A percentile compares a stretch with the other conserved stretches of the same genome.
phyloP scores from a whole-genome alignment of 2,113 vertebrate species.

The Bagarius yarrelli region DNA sequence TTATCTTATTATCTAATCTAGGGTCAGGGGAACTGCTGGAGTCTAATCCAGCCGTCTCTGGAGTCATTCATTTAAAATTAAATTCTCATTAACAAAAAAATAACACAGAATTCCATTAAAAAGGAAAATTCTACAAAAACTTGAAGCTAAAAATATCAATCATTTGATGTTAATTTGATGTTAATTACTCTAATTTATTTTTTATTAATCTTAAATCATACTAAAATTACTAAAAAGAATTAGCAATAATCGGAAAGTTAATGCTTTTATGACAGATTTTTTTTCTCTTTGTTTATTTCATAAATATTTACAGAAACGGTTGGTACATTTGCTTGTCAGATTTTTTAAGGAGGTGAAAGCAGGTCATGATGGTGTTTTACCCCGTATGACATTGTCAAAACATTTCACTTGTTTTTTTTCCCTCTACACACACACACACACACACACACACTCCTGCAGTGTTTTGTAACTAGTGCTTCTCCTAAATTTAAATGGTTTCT shows the following conservation, averaged over 20 bases:
- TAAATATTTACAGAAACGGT: background rate
- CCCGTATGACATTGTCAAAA: conserved; percentile 14
- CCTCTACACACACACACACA: no score
- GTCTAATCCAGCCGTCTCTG: no score
- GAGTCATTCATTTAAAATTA: no score
- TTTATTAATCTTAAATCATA: no score
- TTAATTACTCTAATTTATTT: no score
- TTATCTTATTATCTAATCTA: no score
- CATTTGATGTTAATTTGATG: background rate
- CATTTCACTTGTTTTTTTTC: background rate
- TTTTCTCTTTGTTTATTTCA: background rate
- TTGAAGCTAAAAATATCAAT: background rate
- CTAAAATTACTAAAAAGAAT: no score
- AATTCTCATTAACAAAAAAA: no score
- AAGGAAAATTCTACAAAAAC: background rate
- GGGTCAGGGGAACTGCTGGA: no score
- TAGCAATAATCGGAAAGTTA: background rate
- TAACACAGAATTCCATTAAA: no score
- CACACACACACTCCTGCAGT: background rate
- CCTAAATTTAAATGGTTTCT: background rate
- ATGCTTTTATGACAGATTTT: background rate
- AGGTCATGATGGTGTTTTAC: background rate
- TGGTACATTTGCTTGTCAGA: background rate
- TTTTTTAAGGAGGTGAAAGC: background rate
- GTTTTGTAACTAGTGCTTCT: conserved; percentile 14